Evolutionary conservation across 2,113 vertebrate genomes (phyloP), one percentile per base, ranked within the genome.

Genomic region (Gobiocypris rarus): DNA sequence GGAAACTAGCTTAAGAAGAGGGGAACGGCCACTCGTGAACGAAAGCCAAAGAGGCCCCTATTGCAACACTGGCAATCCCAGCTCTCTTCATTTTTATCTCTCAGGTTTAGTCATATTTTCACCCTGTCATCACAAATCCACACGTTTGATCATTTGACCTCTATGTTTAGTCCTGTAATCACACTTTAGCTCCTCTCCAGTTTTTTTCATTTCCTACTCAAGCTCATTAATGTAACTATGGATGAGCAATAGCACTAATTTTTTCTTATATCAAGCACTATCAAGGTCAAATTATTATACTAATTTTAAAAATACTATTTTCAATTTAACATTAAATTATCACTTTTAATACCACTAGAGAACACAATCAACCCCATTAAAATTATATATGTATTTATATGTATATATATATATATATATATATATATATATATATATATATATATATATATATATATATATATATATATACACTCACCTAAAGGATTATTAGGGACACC

Each of bases 1-100:
- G 90, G 92, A 93, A 94, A 93, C 88, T 91, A 89, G 86, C 89
- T 89, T 67, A 54, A 80, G 89, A 70, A n/a, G 74, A 71, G 26
- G 45, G 67, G 45, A 86, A 84, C 83, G 88, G 87, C 89, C 86
- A 86, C 65, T 83, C 75, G 61, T 41, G 52, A 88, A 84, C 83
- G 88, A 90, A 81, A 81, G 86, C 91, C 88, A 89, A 86, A 85
- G 78, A 78, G 87, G 75, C 43, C 17, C 34, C 77, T 56, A 61
- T 84, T 89, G 28, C 13, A 34, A 13, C 38, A 71, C 61, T 75
- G 52, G 31, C 73, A 70, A 45, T 56, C 63, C 26, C 78, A 41
- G 45, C 28, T 75, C 74, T 69, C 71, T 63, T 14, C 52, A 10
- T 81, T 70, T n/a, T 83, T 19, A 24, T 71, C 73, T 54, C 31